Base-by-base conservation (phyloP, 2,113 vertebrate genomes). In the Peucedramus taeniatus region DNA sequence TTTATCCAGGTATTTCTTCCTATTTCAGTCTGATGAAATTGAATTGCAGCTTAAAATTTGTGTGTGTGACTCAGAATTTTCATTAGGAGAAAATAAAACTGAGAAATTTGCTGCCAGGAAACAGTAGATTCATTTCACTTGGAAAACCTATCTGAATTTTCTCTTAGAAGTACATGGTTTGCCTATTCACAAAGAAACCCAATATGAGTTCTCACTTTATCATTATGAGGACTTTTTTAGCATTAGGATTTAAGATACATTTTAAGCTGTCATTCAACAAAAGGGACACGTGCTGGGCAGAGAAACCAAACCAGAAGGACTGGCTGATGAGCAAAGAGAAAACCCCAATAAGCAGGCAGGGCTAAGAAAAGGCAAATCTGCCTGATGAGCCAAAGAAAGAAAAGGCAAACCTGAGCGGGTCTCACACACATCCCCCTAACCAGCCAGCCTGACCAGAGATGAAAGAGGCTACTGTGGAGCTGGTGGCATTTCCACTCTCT, bases 311-410 rank as follows among this genome's bases (percentile, higher is more conserved):
- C 8, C 39, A 61, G 17, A 74, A 77, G 30, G 27, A 35, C 4
- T 26, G 50, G 35, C 39, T 69, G 50, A 54, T n/a, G 35, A 88
- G 76, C 47, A 49, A 61, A 79, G 7, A 47, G 40, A 77, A 90
- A 74, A 35, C 2, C 15, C 15, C 49, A 39, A 0, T 2, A 72
- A 50, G 33, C 0, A 66, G n/a, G n/a, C 0, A 1, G 42, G 1
- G 4, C 33, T 56, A 77, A 53, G 66, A 56, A 70, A 61, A 79
- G 20, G 42, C 61, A 61, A 42, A 81, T 44, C 76, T 89, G 60
- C 51, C 35, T 30, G 60, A 69, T 0, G 0, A 57, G 23, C 45
- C 56, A 30, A 68, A 60, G 39, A 37, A 78, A 47, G 50, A 54
- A 61, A 72, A 65, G 13, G 53, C 63, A 74, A 28, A 89, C 22